Base-by-base conservation (phyloP, 2,888 invertebrate genomes). In the Cantharis flavilabris region DNA sequence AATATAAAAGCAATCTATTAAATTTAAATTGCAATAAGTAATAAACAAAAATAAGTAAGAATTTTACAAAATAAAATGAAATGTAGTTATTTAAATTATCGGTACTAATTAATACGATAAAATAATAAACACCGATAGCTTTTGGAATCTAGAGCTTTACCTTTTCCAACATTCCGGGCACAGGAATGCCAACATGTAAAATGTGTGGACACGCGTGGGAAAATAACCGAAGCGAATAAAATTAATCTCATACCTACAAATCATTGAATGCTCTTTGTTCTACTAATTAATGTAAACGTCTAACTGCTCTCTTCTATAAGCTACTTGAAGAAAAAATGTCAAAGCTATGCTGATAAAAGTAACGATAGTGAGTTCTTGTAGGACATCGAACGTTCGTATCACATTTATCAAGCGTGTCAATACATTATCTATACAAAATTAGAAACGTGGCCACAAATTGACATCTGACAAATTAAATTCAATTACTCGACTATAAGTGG, bases 151-250 rank as follows among this genome's bases (percentile, higher is more conserved):
- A 75, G 83, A 81, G 79, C 81, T 80, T 81, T 81, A 81, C 82
- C 79, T 65, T 74, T 49, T 75, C 73, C 75, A 71, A 82, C 85
- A 86, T 86, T 84, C 86, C 86, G 81, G 81, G 82, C 81, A 82
- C 72, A 84, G 81, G 85, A 85, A 86, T 85, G 83, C 83, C 83
- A 84, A 83, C 84, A 82, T 84, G 84, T 84, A 82, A 85, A 84
- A 84, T 84, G 83, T 84, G 84, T 84, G 82, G 84, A 84, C 84
- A 83, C 84, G 83, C 84, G 85, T 85, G 85, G 85, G 85, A 86
- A 86, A 85, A 84, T 82, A 82, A 78, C 81, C 82, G 81, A 80
- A 80, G 81, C 82, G 83, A 82, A 84, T 83, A 80, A 83, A 84
- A 83, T 82, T 81, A 80, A 82, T 80, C 78, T 78, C 80, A 79